A percentile compares a stretch with the other conserved stretches of the same genome.
These are phyloP conservation scores for Zaprionus davidi DNA, from an alignment of 1,140 invertebrate species.

Conservation along the genomic window DNA sequence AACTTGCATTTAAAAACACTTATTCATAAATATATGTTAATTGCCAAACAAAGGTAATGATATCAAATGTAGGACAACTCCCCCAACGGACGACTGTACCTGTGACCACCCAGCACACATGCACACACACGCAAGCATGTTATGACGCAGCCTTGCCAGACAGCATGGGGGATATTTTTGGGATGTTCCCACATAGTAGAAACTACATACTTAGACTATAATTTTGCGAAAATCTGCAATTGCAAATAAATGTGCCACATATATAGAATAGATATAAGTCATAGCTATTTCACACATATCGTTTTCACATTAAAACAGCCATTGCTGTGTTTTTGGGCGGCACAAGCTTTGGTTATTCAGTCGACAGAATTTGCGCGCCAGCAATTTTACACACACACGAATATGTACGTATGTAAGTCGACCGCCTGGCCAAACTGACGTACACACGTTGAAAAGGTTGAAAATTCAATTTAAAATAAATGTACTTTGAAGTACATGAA, in stretches of 20 bases:
- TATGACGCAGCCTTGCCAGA: conserved; percentile 28
- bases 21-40: not conserved
- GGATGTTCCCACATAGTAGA: conserved; percentile 49
- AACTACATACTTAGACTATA: conserved; percentile 45
- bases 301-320: not conserved
- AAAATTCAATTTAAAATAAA: conserved; percentile 79
- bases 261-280: not conserved
- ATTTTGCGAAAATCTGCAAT: conserved; percentile 27
- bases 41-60: not conserved
- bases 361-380: conserved; percentile 69
- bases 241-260: not conserved
- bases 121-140: conserved; percentile 10
- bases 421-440: conserved; percentile 44
- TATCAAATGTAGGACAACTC: not conserved
- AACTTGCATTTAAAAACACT: not conserved
- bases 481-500: conserved; percentile 4
- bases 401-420: conserved; percentile 26
- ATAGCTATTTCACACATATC: not conserved
- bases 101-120: conserved; percentile 11
- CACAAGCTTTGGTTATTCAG: no score
- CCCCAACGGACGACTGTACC: conserved; percentile 46
- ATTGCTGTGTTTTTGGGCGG: no score
- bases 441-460: conserved; percentile 71
- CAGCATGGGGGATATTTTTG: conserved; percentile 37
- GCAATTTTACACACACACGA: conserved; percentile 31